Base-by-base conservation (phyloP, 1,140 invertebrate species). In the Drosophila mauritiana region DNA sequence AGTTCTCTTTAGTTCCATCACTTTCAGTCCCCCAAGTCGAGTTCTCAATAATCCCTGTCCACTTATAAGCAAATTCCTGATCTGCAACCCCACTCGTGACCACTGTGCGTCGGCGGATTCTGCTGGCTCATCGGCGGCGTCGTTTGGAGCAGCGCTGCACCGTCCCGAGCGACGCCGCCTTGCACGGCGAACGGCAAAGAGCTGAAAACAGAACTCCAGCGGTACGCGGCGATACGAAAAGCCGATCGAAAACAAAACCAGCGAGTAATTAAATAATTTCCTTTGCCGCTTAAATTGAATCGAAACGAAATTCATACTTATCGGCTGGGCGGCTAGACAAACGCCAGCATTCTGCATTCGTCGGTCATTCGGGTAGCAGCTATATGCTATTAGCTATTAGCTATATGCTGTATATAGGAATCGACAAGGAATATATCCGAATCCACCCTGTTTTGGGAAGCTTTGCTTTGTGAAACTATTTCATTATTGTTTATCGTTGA, bases 191-290 rank as follows among this genome's bases (percentile, higher is more conserved):
- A 58, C 61, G 62, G 37, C 5, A 39, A 31, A 37, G 48, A 15
- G 36, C 25, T 20, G 45, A 61, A 61, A 65, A 59, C 55, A 61
- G 11, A 46, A 65, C 22, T 15, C 37, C 13, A 13, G 4, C 37
- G 10, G 27, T 51, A 31, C 58, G 11, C 53, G 39, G 34, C 25
- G 6, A 42, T 48, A 37, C 46, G 12, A 17, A 48, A 20, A 42
- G 43, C 27, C 31, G 31, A 36, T 11, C 62, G 42, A 81, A 56
- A 62, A 68, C 42, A 68, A 49, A 55, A 46, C 61, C 70, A 58
- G 78, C 61, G 68, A 76, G 73, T 81, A 89, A 89, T 89, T 84
- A 80, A 89, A 89, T 84, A 89, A 90, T 84, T 90, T 89, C 76
- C 73, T 78, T 80, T 84, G 80, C 62, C 76, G 77, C 59, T 40